Conservation (phyloP, 2,888 invertebrate species). For the Cheilosia grossa region DNA sequence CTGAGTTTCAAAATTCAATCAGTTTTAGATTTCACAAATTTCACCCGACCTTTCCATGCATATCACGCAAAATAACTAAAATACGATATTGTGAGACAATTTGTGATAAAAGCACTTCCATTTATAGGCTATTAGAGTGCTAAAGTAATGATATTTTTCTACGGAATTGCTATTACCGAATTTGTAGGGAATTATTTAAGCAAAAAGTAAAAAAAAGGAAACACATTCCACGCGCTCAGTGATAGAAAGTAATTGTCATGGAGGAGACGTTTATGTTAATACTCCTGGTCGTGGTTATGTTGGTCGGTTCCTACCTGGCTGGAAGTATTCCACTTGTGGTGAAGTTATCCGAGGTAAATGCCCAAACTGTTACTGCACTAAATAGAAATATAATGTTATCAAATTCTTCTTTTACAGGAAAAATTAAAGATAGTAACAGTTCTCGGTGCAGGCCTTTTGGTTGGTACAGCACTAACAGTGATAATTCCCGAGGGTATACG, state of each 20-base stretch:
- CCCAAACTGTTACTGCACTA: too few species aligned
- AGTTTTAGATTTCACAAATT: neutral
- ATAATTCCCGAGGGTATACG: conserved; percentile 99
- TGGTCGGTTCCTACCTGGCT: conserved; percentile 97
- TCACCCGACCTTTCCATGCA: neutral
- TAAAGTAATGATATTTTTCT: neutral
- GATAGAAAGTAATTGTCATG: conserved; percentile 84
- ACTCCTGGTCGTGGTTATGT: conserved; percentile 94
- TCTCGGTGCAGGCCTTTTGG: conserved; percentile 97
- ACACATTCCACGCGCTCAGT: conserved; percentile 6
- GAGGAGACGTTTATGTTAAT: conserved; percentile 93
- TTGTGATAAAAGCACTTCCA: neutral
- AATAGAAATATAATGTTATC: neutral
- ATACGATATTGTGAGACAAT: neutral
- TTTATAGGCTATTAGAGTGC: neutral
- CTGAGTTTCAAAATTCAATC: neutral
- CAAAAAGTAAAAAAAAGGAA: neutral
- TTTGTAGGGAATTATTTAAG: neutral
- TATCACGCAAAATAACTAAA: neutral
- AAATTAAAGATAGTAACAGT: conserved; percentile 97
- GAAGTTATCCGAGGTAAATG: conserved; percentile 94
- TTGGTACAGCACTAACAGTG: conserved; percentile 98
- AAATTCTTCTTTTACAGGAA: conserved; percentile 86
- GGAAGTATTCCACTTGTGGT: conserved; percentile 98
- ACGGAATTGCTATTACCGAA: neutral